Percentiles rank a stretch among this genome's conserved stretches.
phyloP scores from a whole-genome alignment of 2,797 vertebrate species.

The Coranthus polyacanthus region DNA sequence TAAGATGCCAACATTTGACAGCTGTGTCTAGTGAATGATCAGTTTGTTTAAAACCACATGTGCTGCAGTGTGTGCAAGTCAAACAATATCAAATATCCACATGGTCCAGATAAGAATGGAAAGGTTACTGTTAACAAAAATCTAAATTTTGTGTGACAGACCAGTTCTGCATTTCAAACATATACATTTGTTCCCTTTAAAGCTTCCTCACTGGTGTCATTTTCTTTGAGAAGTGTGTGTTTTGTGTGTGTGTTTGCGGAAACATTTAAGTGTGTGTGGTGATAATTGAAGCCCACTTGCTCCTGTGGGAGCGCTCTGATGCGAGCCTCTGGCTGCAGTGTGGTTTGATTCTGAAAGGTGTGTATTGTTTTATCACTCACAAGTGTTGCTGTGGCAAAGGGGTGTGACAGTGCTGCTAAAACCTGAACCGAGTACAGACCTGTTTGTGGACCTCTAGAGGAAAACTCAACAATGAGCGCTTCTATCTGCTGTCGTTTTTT shows the following conservation, averaged over 20 bases:
- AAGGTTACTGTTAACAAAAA: slow-evolving; percentile 26
- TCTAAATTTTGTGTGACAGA: slow-evolving; percentile 16
- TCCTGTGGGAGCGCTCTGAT: slow-evolving; percentile 56
- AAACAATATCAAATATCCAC: slow-evolving; percentile 47
- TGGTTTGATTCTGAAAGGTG: slow-evolving; percentile 93
- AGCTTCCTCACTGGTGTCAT: slow-evolving; percentile 30
- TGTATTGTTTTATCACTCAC: slow-evolving; percentile 94
- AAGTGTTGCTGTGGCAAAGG: slow-evolving; percentile 86
- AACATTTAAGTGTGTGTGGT: slow-evolving; percentile 38
- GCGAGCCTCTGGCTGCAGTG: slow-evolving; percentile 59
- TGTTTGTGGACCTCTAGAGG: slow-evolving; percentile 87
- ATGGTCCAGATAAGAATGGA: slow-evolving; percentile 32
- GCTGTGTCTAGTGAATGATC: no score
- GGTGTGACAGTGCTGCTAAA: slow-evolving; percentile 89
- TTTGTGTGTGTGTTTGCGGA: slow-evolving; percentile 26
- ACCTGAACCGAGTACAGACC: slow-evolving; percentile 84
- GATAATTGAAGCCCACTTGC: slow-evolving; percentile 74
- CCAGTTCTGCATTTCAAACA: slow-evolving; percentile 3
- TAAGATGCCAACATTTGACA: slow-evolving; percentile 46
- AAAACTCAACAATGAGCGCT: slow-evolving; percentile 81
- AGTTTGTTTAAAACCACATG: slow-evolving; percentile 27
- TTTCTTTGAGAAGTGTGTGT: slow-evolving; percentile 33
- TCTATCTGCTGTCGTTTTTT: slow-evolving; percentile 45
- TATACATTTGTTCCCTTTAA: slow-evolving; percentile 17
- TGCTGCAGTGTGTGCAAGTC: no score